Base-by-base conservation (phyloP, 2,888 invertebrate species). In the Geophilus truncorum region DNA sequence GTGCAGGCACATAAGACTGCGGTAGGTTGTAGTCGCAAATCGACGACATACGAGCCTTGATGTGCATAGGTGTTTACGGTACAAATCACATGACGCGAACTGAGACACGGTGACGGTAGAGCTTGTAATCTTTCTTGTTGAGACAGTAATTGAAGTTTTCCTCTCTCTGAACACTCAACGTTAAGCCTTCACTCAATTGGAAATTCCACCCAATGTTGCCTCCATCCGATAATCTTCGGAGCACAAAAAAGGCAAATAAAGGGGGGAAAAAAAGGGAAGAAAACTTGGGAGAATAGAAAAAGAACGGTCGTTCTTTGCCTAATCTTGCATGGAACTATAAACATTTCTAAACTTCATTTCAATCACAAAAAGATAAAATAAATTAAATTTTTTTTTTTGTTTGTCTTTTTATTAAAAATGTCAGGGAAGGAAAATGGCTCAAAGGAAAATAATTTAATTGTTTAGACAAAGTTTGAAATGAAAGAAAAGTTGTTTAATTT, bases 101-200 rank as follows among this genome's bases (percentile, higher is more conserved):
- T 5, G 62, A 62, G n/a, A 28, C 28, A 28, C 62, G 28, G 25
- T 62, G 62, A 62, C 25, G 62, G 3, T 28, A 28, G 62, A 62
- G 62, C 62, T 62, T 62, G 62, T 62, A 62, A 62, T 62, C 62
- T 62, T 62, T 62, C 62, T 62, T 62, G 62, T 62, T 62, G 62
- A 62, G 62, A 62, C 62, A 62, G 62, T 62, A 62, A 62, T 62
- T 62, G 62, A 62, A 62, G 62, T 62, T 62, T 62, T 62, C 62
- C 62, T 62, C 62, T 25, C 62, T 62, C 25, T 62, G 25, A 23
- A 62, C 62, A 62, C 62, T 62, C 62, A 62, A 62, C 62, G 62
- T 12, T 62, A 62, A 62, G 62, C 62, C 62, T 62, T 62, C 62
- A 62, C 62, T 62, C 62, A 62, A 62, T 62, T 62, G 62, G 62